These are phyloP conservation scores for Pachyramphus minor DNA, from an alignment of 2,113 vertebrate species.

Conservation along the genomic window DNA sequence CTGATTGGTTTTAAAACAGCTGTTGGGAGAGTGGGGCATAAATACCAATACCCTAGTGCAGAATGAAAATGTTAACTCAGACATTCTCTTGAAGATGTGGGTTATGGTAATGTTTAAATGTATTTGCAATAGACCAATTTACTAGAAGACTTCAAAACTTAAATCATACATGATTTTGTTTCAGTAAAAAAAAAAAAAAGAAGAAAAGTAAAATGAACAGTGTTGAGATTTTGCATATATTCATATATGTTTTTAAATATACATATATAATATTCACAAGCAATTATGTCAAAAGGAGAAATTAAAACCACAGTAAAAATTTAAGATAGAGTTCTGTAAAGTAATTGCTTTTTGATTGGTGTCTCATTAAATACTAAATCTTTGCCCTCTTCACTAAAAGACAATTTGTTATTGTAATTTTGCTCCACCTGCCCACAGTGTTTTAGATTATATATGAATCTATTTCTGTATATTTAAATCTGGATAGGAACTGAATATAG, in stretches of 20 bases:
- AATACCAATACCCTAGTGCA: background rate
- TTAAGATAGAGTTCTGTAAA: background rate
- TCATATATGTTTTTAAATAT: background rate
- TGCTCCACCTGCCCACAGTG: background rate
- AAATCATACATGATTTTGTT: background rate
- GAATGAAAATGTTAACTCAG: background rate
- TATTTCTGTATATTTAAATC: background rate
- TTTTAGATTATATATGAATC: background rate
- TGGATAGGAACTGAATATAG: background rate
- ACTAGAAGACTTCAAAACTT: background rate
- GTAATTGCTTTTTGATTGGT: background rate
- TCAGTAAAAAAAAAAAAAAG: background rate
- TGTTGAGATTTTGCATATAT: background rate
- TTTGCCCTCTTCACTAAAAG: background rate
- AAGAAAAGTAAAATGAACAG: background rate
- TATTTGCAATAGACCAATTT: background rate
- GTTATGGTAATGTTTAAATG: background rate
- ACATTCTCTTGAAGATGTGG: background rate
- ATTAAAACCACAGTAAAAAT: background rate
- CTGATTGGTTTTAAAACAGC: background rate
- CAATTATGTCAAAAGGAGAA: background rate
- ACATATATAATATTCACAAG: background rate
- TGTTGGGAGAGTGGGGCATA: accelerated
- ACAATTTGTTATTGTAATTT: background rate
- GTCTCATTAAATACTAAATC: conserved; percentile 31